These are phyloP conservation scores for Phrynocephalus vlangalii DNA, from an alignment of 2,797 vertebrate species.

Conservation along the genomic window DNA sequence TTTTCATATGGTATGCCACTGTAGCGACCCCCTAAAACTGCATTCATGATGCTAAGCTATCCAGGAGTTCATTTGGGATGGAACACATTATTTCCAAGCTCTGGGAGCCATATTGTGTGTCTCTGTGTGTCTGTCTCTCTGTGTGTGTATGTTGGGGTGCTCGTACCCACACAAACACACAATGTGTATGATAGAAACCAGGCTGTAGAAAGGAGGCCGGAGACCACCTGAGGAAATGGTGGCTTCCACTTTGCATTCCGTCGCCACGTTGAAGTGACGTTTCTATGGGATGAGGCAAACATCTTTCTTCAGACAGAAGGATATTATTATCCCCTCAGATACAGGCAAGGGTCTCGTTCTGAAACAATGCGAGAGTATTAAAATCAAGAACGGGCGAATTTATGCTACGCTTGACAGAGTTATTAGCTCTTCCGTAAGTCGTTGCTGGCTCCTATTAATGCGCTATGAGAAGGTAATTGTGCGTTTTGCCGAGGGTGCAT, in stretches of 20 bases:
- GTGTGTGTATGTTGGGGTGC: too few species aligned
- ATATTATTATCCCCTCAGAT: conserved; percentile 8
- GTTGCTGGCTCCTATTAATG: conserved; percentile 17
- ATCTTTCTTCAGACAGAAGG: neutral
- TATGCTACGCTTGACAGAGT: conserved; percentile 36
- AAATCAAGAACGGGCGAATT: conserved; percentile 28
- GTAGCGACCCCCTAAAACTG: too few species aligned
- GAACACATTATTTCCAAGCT: too few species aligned
- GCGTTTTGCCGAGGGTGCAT: neutral
- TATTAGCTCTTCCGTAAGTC: conserved; percentile 38
- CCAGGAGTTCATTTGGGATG: too few species aligned
- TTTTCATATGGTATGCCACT: too few species aligned
- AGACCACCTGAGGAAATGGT: neutral
- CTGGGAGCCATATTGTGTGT: too few species aligned
- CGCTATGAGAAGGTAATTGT: conserved; percentile 13
- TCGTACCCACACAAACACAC: too few species aligned
- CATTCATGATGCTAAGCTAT: too few species aligned
- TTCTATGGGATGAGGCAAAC: neutral
- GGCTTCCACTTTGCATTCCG: neutral
- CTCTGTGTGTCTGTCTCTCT: too few species aligned
- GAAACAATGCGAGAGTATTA: conserved; percentile 17
- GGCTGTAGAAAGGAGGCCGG: too few species aligned
- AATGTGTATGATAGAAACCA: too few species aligned
- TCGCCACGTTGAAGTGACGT: neutral
- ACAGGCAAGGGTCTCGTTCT: neutral